phyloP scores from a whole-genome alignment of 2,797 vertebrate species.

The Girardinus metallicus region DNA sequence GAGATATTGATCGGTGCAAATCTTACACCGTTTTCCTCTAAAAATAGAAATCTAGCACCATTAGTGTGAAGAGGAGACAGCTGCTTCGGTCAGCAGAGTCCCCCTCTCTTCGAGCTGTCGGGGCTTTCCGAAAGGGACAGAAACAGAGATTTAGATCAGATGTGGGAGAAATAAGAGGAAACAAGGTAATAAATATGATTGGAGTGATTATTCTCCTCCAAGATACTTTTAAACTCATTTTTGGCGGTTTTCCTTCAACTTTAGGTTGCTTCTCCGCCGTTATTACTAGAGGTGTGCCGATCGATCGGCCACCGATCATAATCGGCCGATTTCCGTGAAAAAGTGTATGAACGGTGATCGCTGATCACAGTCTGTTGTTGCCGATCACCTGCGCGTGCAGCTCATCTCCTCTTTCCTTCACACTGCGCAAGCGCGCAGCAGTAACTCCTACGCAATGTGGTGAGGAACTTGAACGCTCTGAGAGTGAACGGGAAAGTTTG shows the following conservation, averaged over 20 bases:
- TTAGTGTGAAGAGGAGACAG: slow-evolving; percentile 47
- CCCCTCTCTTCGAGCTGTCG: slow-evolving; percentile 51
- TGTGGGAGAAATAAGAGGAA: slow-evolving; percentile 27
- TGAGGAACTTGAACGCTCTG: too few species aligned
- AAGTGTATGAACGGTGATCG: too few species aligned
- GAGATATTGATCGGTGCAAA: not conserved
- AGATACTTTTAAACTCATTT: not conserved
- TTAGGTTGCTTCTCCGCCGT: not conserved
- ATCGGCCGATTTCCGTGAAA: too few species aligned
- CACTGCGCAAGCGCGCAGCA: too few species aligned
- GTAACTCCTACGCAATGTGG: too few species aligned
- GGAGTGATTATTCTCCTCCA: not conserved
- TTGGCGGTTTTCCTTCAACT: not conserved
- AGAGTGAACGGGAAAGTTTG: too few species aligned
- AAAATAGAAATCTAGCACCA: slow-evolving; percentile 8
- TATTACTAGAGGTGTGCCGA: too few species aligned
- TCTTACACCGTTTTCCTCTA: slow-evolving; percentile 19
- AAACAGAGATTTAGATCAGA: slow-evolving; percentile 43
- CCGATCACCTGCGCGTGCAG: too few species aligned
- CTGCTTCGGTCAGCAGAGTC: slow-evolving; percentile 64
- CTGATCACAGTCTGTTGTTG: too few species aligned
- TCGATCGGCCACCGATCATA: too few species aligned
- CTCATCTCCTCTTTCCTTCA: too few species aligned
- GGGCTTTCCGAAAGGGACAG: slow-evolving; percentile 19
- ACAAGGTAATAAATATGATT: slow-evolving; percentile 6